Conservation (phyloP, 1,140 invertebrate species). For the Drosophila ironensis region DNA sequence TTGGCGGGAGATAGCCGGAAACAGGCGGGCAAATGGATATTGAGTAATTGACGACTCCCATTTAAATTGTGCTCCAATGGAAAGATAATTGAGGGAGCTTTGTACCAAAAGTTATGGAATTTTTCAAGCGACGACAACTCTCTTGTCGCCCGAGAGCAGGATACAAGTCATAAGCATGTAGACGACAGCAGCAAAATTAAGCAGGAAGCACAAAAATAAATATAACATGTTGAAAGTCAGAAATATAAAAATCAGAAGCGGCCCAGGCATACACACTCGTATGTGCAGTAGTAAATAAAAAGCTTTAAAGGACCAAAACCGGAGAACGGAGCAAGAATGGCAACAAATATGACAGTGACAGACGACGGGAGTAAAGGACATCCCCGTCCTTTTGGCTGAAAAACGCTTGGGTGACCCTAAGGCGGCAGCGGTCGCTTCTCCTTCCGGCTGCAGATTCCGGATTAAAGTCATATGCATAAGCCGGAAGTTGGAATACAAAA, state of each 20-base stretch:
- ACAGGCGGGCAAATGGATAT: background rate
- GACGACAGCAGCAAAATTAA: conserved; percentile 72
- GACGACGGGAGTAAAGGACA: conserved; percentile 38
- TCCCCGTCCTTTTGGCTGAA: conserved; percentile 2
- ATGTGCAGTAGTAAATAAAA: conserved; percentile 56
- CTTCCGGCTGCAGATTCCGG: conserved; percentile 62
- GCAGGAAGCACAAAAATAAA: conserved; percentile 55
- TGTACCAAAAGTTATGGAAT: conserved; percentile 49
- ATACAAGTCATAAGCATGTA: conserved; percentile 79
- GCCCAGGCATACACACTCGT: background rate
- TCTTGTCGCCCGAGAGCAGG: conserved; percentile 33
- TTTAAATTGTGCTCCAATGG: too few relatives aligned
- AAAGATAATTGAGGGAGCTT: background rate
- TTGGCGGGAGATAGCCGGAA: background rate
- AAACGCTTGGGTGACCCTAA: conserved; percentile 17
- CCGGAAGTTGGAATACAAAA: conserved; percentile 76
- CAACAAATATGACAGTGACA: conserved; percentile 69
- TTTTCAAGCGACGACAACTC: conserved; percentile 71
- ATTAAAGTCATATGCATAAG: conserved; percentile 79
- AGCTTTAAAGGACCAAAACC: conserved; percentile 42
- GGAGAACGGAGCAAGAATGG: conserved; percentile 8
- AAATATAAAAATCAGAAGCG: conserved; percentile 5
- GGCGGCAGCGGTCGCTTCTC: conserved; percentile 30
- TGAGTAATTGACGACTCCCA: conserved; percentile 24
- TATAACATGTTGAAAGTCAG: conserved; percentile 14